Base-by-base conservation (phyloP, 2,888 invertebrate species). In the Diaphora mendica region DNA sequence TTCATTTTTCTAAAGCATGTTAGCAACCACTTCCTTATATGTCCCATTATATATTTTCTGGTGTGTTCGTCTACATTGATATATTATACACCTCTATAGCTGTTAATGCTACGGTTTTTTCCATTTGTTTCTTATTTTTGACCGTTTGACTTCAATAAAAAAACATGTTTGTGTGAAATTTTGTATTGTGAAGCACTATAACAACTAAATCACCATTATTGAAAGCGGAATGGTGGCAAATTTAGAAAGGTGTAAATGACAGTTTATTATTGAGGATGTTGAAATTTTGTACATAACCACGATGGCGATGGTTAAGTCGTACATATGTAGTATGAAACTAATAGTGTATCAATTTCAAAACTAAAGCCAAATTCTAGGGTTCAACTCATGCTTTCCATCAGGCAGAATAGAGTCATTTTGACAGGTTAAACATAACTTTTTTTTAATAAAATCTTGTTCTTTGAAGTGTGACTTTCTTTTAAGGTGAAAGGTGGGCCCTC, bases 11-110 rank as follows among this genome's bases (percentile, higher is more conserved):
- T 55, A 39, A 51, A 5, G 39, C 65, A 71, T 20, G 13, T 35
- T 9, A 70, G 44, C 33, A 70, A 44, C 64, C 42, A 70, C 35
- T 70, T 72, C n/a, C 67, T 72, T n/a, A 66, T 42, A 39, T 9
- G 8, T 8, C 17, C 2, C 66, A 62, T 72, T 15, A 67, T 9
- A 67, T 5, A 59, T 23, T 67, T 67, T 33, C 17, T 59, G 23
- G 67, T 35, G n/a, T 64, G 48, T 26, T 70, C n/a, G n/a, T n/a
- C n/a, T n/a, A n/a, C n/a, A n/a, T n/a, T n/a, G n/a, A n/a, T n/a
- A n/a, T n/a, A n/a, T n/a, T n/a, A n/a, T n/a, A n/a, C n/a, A n/a
- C 70, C 15, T 64, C 44, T 13, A 48, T 33, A 35, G 44, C 35
- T 64, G 30, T 11, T n/a, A 69, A n/a, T 48, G 39, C 69, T 35